Evolutionary conservation across 2,888 invertebrate genomes (phyloP), one percentile per base, ranked within the genome.

Genomic region (Drosophila mercatorum): DNA sequence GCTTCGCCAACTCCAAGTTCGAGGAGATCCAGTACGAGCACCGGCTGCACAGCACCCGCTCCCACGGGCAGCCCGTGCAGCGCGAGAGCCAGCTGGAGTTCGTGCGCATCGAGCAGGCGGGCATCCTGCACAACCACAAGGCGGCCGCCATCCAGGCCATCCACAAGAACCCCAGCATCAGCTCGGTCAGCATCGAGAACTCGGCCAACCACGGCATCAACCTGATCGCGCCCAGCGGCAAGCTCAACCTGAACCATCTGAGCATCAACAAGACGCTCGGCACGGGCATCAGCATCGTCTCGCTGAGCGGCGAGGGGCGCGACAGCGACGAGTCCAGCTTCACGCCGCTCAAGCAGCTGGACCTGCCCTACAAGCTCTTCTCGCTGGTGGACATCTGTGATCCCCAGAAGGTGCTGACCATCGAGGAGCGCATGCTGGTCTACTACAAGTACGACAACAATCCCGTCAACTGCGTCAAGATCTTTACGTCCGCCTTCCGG

Each of bases 391-490:
- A 99, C 82, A 98, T 99, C 80, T 99, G 99, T 92, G 98, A 98
- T 91, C 97, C 98, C 1, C 96, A 96, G 62, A 99, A 99, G 93
- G 96, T 97, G 91, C 95, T 99, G 17, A 94, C 95, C 2, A 95
- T 99, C 2, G 97, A 98, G 92, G 98, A 99, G 91, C 94, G 99
- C 53, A 95, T 99, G 6, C 93, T 99, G 0, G 92, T 99, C 26
- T 99, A 98, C 92, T 99, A 98, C 93, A 99, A 99, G 92, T 99
- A 99, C 90, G 98, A 98, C 90, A 98, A 98, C 83, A 96, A 96
- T 92, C 97, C 98, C 0, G 97, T 98, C 0, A 99, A 99, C 91
- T 99, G 99, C 91, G 97, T 99, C 0, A 99, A 99, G 93, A 98
- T 99, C 81, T 98, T 99, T 91, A 96, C 96, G 64, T 97, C 98